Evolutionary conservation across 2,113 vertebrate species (phyloP).

Genomic region (Thunnus maccoyii): DNA sequence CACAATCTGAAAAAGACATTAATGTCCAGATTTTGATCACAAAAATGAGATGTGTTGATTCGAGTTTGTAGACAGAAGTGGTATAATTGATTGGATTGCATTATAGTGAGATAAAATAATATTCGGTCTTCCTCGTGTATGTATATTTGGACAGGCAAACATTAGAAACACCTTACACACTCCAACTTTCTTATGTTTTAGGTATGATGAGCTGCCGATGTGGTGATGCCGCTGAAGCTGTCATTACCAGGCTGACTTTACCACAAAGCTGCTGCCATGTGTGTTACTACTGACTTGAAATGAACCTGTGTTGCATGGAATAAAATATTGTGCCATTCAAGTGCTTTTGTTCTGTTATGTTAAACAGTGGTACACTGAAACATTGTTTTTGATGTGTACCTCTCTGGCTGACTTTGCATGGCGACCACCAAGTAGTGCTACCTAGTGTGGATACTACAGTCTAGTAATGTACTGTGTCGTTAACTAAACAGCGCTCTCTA

Average conservation of each 20-base stretch:
- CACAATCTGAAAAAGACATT: background rate
- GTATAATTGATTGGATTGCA: background rate
- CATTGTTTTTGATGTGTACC: background rate
- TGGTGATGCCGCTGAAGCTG: slow-evolving; percentile 66
- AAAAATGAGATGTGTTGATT: background rate
- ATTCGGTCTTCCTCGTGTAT: background rate
- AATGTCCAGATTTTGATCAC: background rate
- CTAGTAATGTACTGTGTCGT: background rate
- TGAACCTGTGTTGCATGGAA: slow-evolving; percentile 65
- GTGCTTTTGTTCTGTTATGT: slow-evolving; percentile 1
- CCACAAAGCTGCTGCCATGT: slow-evolving; percentile 9
- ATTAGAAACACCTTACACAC: too few species aligned
- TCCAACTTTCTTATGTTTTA: slow-evolving; percentile 42
- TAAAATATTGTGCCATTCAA: slow-evolving; percentile 52
- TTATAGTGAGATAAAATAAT: background rate
- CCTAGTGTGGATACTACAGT: background rate
- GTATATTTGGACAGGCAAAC: background rate
- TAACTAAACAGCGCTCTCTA: slow-evolving; percentile 52
- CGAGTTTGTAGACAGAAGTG: background rate
- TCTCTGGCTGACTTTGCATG: background rate
- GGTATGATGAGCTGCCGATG: slow-evolving; percentile 71
- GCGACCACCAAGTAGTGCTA: background rate
- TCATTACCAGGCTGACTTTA: background rate
- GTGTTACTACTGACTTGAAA: slow-evolving; percentile 17
- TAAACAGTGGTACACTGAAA: background rate